Base-by-base conservation (phyloP, 1,140 invertebrate genomes). In the Ceratina calcarata region DNA sequence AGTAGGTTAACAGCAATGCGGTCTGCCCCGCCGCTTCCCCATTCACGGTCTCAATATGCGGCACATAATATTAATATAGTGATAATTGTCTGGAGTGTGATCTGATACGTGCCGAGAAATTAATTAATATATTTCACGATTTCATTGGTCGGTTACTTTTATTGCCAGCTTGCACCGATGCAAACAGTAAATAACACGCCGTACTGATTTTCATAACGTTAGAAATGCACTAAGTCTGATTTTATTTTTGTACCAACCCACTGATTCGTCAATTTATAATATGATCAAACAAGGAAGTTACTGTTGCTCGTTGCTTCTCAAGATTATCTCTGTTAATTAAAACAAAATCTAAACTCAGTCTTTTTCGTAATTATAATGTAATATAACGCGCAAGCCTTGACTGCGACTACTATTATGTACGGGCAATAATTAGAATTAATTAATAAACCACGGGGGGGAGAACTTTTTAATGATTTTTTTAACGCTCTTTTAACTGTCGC, bases 1-100 rank as follows among this genome's bases (percentile, higher is more conserved):
- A 85, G 86, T 85, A 89, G 90, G 88, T 87, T 89, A 87, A 87
- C 85, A 88, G 87, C 88, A 86, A 85, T 89, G 88, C 81, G 37
- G 37, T 4, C 2, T 45, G 86, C 86, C 83, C 81, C 84, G 81
- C 83, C 73, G 71, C 78, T 62, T 83, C 78, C 78, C 81, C 75
- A 79, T 84, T 74, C 86, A 88, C 87, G 64, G 81, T 72, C 84
- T 86, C 83, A 90, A 89, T 91, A 78, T 82, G 82, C 87, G 83
- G 82, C 58, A 57, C 70, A 45, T 84, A 60, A 87, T 89, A 88
- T 90, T 91, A 90, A 91, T 90, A 86, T 86, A 45, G 22, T 51
- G 68, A 80, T 91, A 89, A 91, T 91, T 90, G 77, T 72, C 51
- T 83, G 84, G 80, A 76, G 81, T 85, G 82, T 77, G 71, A 45